These are phyloP conservation scores for Galaxias olidus DNA, from an alignment of 2,797 vertebrate species.

Conservation along the genomic window DNA sequence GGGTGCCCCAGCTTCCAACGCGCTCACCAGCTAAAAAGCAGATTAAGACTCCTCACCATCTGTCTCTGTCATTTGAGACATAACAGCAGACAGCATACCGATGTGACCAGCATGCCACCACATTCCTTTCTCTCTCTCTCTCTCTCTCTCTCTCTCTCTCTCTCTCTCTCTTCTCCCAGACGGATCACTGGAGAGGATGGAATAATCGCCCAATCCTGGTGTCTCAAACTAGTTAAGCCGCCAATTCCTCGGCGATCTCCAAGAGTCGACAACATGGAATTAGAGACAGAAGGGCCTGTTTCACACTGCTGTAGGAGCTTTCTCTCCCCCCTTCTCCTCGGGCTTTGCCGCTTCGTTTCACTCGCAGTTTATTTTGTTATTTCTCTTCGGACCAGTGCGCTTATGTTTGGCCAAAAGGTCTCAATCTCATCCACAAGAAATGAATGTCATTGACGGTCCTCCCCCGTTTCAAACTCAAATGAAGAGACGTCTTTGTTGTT, in stretches of 20 bases:
- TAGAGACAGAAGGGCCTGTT: neutral
- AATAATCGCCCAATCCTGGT: slow-evolving; percentile 22
- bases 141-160: neutral
- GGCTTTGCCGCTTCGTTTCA: neutral
- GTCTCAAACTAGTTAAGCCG: slow-evolving; percentile 6
- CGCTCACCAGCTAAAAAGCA: slow-evolving; percentile 40
- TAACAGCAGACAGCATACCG: slow-evolving; percentile 37
- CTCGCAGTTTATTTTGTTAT: slow-evolving; percentile 6
- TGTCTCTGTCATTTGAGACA: slow-evolving; percentile 44
- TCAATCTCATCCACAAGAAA: slow-evolving; percentile 26
- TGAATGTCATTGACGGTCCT: slow-evolving; percentile 8
- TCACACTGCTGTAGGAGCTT: neutral
- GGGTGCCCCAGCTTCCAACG: slow-evolving; percentile 29
- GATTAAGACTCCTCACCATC: slow-evolving; percentile 47
- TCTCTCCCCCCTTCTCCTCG: neutral
- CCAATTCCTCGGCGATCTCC: slow-evolving; percentile 5
- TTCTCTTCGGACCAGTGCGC: neutral
- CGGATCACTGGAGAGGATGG: slow-evolving; percentile 1
- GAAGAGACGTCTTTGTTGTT: no score
- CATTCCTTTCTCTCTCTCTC: no score
- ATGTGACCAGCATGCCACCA: slow-evolving; percentile 12
- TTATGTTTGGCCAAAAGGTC: neutral
- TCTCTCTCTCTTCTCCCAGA: slow-evolving; percentile 25
- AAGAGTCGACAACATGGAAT: slow-evolving; percentile 10
- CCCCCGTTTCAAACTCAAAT: slow-evolving; percentile 8